Evolutionary conservation across 2,113 vertebrate genomes (phyloP).

Genomic region (Ardeotis arabs): DNA sequence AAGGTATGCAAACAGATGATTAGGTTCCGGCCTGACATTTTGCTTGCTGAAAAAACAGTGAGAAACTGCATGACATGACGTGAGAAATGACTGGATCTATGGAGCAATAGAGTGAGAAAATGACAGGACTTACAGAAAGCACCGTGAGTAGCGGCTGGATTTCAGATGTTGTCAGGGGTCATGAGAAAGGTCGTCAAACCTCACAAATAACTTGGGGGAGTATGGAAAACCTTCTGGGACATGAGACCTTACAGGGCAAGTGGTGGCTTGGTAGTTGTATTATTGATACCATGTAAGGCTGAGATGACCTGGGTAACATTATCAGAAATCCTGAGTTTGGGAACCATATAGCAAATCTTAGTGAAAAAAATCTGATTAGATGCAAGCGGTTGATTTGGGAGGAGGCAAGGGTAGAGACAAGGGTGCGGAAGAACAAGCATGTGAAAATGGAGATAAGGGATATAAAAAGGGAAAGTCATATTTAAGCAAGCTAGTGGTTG

Average conservation of each 20-base stretch:
- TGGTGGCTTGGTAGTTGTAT: neutral
- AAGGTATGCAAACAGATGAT: neutral
- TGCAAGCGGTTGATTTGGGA: neutral
- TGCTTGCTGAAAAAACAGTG: neutral
- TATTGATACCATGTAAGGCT: neutral
- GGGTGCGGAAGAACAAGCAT: neutral
- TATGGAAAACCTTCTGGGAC: neutral
- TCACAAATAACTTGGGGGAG: neutral
- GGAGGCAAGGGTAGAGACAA: neutral
- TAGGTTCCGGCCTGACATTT: neutral
- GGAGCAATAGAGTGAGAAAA: neutral
- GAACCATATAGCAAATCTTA: neutral
- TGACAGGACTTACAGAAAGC: rapidly evolving
- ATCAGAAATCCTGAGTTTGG: neutral
- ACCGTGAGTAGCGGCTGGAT: neutral
- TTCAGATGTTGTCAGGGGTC: neutral
- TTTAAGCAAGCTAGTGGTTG: neutral
- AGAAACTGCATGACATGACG: rapidly evolving
- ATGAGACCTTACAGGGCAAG: neutral
- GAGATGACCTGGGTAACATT: neutral
- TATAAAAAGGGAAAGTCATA: neutral
- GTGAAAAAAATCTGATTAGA: neutral
- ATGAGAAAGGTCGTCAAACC: neutral
- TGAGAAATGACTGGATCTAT: too few species aligned
- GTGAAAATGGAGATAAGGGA: neutral